Evolutionary conservation across 1,140 invertebrate genomes (phyloP), one percentile per base, ranked within the genome.

Genomic region (Drosophila mauritiana): DNA sequence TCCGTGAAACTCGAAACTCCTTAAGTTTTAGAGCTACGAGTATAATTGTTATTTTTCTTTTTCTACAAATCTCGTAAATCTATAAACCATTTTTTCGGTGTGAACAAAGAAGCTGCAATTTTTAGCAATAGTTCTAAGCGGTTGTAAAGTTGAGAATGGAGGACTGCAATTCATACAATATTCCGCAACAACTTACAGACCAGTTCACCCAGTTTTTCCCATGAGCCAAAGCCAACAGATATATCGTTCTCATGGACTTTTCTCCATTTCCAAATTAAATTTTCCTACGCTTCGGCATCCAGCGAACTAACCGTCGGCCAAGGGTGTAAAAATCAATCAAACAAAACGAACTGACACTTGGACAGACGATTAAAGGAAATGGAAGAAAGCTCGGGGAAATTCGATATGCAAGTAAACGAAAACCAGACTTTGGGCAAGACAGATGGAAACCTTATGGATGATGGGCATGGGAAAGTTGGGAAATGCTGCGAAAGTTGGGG

Each of bases 281-380:
- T 67, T 67, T 64, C 34, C 34, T 40, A 58, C 13, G 43, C 34
- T 31, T 11, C 25, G 57, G 34, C 31, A 37, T 48, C 42, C 54
- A 46, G 34, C 17, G 56, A 31, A 42, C 36, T 48, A 63, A 64
- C 43, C 63, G 43, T 59, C 55, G 61, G 45, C 61, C 64, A 68
- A 49, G 64, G 64, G 59, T 68, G 64, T 68, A 68, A 65, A 52
- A 68, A 68, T 68, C 64, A 68, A 68, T 68, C 64, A 68, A 68
- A 68, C 64, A 68, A 68, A 68, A 68, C 64, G 64, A 27, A 68
- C 64, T 68, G 64, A 65, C 64, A 68, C 61, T 68, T 65, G 64
- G 64, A 68, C 64, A 65, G 64, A 65, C 64, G 64, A 68, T 68
- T 68, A 68, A 68, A 43, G 64, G 45, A 68, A 68, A 68, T 67